Evolutionary conservation across 2,113 vertebrate genomes (phyloP).

Genomic region (Sprattus sprattus): DNA sequence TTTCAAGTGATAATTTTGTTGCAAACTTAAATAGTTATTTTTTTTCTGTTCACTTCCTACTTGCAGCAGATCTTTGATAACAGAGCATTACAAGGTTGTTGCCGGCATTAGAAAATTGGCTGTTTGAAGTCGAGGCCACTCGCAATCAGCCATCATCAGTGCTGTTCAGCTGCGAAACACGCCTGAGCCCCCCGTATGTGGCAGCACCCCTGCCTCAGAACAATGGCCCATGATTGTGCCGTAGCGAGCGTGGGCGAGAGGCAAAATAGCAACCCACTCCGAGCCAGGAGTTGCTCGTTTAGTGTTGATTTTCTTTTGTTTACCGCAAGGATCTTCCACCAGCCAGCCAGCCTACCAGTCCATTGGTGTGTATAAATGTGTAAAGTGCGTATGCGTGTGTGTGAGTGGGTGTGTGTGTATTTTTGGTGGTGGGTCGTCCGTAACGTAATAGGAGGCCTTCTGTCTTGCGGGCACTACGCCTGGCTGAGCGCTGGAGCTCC

Average conservation of each 20-base stretch:
- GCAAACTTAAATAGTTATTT: not conserved
- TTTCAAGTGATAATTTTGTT: slow-evolving; percentile 19
- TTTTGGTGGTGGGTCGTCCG: not conserved
- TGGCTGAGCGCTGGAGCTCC: not conserved
- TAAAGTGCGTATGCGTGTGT: not conserved
- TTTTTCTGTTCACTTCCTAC: not conserved
- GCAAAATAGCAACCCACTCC: not conserved
- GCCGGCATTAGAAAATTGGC: not conserved
- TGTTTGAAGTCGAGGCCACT: slow-evolving; percentile 2
- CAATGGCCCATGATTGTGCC: slow-evolving; percentile 1
- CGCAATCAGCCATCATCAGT: not conserved
- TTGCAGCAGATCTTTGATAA: slow-evolving; percentile 2
- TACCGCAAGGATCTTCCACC: not conserved
- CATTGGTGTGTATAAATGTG: not conserved
- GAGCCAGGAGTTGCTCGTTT: not conserved
- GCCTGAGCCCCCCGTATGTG: not conserved
- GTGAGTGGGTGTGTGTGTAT: not conserved
- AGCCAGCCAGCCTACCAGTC: not conserved
- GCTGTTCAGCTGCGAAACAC: not conserved
- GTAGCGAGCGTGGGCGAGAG: not conserved
- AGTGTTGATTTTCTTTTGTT: slow-evolving; percentile 13
- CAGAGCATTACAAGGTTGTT: slow-evolving; percentile 8
- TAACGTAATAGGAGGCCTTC: not conserved
- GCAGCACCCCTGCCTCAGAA: not conserved
- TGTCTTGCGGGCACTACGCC: slow-evolving; percentile 15